Evolutionary conservation across 2,797 vertebrate species (phyloP).

Genomic region (Tamandua tetradactyla): DNA sequence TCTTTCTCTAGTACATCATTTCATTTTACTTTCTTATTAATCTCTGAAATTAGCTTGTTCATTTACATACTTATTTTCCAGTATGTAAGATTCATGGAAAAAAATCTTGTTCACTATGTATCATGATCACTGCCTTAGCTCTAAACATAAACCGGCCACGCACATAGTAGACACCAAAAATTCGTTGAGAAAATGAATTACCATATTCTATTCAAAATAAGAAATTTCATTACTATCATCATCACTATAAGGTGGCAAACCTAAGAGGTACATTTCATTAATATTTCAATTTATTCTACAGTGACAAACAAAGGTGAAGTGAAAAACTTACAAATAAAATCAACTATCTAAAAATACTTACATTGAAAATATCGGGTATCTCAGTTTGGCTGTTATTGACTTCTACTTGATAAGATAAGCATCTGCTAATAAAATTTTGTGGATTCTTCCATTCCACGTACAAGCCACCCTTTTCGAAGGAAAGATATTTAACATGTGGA

Average conservation of each 20-base stretch:
- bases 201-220: neutral
- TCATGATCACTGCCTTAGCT: neutral
- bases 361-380: neutral
- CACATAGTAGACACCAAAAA: neutral
- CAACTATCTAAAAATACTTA: constrained; percentile 59
- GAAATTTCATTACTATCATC: neutral
- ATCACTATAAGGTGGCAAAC: neutral
- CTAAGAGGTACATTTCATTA: neutral
- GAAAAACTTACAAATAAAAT: constrained; percentile 41
- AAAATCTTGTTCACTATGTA: neutral
- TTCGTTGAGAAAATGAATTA: neutral
- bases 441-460: constrained; percentile 80
- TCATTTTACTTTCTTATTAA: constrained; percentile 12
- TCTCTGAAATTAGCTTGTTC: constrained; percentile 32
- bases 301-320: constrained; percentile 48
- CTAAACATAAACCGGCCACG: neutral
- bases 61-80: constrained; percentile 24
- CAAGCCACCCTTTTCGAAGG: constrained; percentile 59
- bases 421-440: constrained; percentile 69
- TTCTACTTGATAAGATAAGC: constrained; percentile 81
- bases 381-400: constrained; percentile 54
- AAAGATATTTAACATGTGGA: constrained; percentile 74
- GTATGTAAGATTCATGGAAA: neutral
- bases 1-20: neutral
- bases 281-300: constrained; percentile 2